Conservation (phyloP, 2,113 vertebrate species). For the Chiloscyllium plagiosum region DNA sequence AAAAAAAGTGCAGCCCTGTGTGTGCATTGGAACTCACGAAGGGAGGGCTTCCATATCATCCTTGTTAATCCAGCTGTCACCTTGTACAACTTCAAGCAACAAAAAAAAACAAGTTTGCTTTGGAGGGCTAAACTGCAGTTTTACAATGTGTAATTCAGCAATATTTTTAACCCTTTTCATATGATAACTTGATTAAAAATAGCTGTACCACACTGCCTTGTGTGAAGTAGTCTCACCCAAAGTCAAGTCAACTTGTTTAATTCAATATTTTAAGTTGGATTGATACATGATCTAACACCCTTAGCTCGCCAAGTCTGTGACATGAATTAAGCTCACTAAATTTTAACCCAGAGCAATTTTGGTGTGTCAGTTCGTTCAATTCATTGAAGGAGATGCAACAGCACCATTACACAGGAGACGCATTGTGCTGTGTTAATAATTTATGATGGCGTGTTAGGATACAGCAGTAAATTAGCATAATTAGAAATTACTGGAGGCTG, state of each 20-base stretch:
- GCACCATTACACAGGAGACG: not conserved
- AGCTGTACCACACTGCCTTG: not conserved
- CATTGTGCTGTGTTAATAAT: not conserved
- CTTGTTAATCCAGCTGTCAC: not conserved
- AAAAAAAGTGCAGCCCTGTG: not conserved
- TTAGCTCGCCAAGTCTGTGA: not conserved
- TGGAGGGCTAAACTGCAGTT: not conserved
- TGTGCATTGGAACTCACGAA: too few relatives aligned
- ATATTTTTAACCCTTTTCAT: not conserved
- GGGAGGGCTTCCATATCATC: not conserved
- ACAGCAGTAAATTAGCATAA: not conserved
- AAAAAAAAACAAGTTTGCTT: not conserved
- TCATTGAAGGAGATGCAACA: constrained; percentile 6
- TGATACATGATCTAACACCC: not conserved
- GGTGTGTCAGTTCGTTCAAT: not conserved
- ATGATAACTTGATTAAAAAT: not conserved
- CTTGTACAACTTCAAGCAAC: not conserved
- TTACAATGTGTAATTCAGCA: not conserved
- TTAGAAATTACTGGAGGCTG: not conserved
- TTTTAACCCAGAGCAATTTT: not conserved
- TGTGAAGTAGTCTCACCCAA: not conserved
- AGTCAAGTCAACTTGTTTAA: not conserved
- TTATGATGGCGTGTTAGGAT: not conserved
- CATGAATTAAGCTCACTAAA: not conserved
- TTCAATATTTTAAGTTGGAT: not conserved